Base-by-base conservation (phyloP, 2,888 invertebrate species). In the Heteropelma amictum region DNA sequence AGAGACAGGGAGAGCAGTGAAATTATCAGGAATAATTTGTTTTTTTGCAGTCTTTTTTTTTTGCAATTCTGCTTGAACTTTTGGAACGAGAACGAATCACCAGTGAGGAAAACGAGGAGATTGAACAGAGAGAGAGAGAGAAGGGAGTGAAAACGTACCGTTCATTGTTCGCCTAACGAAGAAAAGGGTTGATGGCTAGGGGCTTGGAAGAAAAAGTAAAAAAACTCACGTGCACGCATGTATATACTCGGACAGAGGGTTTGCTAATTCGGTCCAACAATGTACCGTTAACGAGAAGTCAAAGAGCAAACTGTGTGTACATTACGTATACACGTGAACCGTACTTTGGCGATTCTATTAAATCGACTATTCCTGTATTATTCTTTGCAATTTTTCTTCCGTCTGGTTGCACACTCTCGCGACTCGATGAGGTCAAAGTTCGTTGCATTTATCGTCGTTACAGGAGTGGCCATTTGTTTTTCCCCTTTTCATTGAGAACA, bases 181-280 rank as follows among this genome's bases (percentile, higher is more conserved):
- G 63, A 60, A 64, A 35, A 64, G 45, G 17, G 17, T n/a, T 38
- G 47, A 35, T 40, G 14, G 14, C 17, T 45, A 33, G 5, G 64
- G 58, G 42, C 33, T 28, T n/a, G 53, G 56, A 69, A 42, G 51
- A 69, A 53, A 70, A 28, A 53, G 23, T 17, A 38, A 51, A 73
- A 65, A 68, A 30, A 72, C n/a, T n/a, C 10, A 45, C 19, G 21
- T 7, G 54, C 38, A 51, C 35, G 47, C 35, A 54, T 40, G 35
- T 14, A 47, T 49, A 65, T 49, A 58, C 63, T 68, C 30, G 54
- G 64, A 54, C 68, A 75, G 64, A 63, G 49, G 58, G 47, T 60
- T 63, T 60, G 74, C 70, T 75, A 75, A 75, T 75, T 75, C 75
- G 49, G 54, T 49, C 30, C 40, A 49, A 75, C 75, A 75, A 75